A percentile compares a stretch with the other conserved stretches of the same genome.
phyloP scores from a whole-genome alignment of 2,113 vertebrate genomes.

The Rallus limicola region DNA sequence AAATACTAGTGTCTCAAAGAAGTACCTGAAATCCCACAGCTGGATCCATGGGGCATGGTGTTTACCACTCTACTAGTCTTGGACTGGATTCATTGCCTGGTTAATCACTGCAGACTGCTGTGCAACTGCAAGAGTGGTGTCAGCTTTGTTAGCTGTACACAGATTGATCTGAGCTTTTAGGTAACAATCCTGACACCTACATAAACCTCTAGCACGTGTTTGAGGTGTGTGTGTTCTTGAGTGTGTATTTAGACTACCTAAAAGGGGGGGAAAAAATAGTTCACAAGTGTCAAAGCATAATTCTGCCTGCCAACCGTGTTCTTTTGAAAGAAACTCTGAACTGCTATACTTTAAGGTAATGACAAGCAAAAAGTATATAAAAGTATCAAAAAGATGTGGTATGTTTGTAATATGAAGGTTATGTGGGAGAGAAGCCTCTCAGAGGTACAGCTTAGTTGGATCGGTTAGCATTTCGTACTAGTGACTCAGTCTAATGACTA shows the following conservation, averaged over 20 bases:
- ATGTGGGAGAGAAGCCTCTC: neutral
- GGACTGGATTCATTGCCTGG: neutral
- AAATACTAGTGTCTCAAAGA: neutral
- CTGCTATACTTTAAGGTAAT: neutral
- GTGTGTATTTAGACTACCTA: neutral
- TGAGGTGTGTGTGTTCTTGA: neutral
- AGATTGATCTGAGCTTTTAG: neutral
- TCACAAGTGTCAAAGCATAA: neutral
- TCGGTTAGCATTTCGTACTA: no score
- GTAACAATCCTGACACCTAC: neutral
- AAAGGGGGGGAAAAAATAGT: neutral
- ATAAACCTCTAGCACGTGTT: neutral
- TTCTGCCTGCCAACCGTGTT: neutral
- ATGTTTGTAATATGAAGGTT: neutral
- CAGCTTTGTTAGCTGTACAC: neutral
- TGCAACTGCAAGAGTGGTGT: neutral
- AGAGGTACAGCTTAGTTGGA: neutral
- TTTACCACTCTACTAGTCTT: neutral
- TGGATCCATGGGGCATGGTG: neutral
- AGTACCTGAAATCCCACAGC: neutral
- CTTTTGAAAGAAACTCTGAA: neutral
- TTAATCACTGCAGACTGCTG: neutral
- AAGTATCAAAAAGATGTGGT: neutral
- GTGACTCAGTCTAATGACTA: no score
- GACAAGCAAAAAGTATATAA: neutral